Base-by-base conservation (phyloP, 2,888 invertebrate species). In the Andrena trimmerana region DNA sequence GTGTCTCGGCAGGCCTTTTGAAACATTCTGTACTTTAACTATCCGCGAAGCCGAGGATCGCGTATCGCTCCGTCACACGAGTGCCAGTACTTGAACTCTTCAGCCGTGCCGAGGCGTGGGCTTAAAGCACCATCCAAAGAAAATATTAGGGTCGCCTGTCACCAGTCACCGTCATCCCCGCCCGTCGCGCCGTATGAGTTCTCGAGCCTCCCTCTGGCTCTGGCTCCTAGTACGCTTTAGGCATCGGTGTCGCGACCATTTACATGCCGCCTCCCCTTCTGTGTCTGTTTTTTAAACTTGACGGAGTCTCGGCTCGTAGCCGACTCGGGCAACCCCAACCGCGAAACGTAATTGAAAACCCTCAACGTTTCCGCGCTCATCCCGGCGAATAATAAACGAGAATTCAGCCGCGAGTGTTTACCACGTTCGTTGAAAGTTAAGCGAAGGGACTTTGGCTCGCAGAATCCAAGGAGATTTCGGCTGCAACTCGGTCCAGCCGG, bases 111-210 rank as follows among this genome's bases (percentile, higher is more conserved):
- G 67, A 78, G 77, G 62, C 80, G 83, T 83, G 81, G 83, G 78
- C 86, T 88, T 83, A 67, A 75, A 90, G 88, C 74, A 79, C 72
- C 77, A 81, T 83, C 86, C 79, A 86, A 83, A 81, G 81, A 89
- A 88, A 88, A 90, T 91, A 89, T 90, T 89, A 86, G 87, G 87
- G 89, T 89, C 88, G 85, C 81, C 88, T 84, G 88, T 88, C 88
- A 89, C 73, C 42, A 42, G 42, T 13, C 42, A 42, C 42, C 42
- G 5, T 42, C 42, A 42, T 42, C 13, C 42, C 42, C 42, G 42
- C 1, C 42, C 16, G 42, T 1, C 42, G 42, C 85, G 2, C 2
- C 85, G 78, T 79, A 71, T 78, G 80, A 84, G 72, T 65, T 48
- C 84, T 85, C 77, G 24, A 84, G 66, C 54, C 66, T 31, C 71